Base-by-base conservation (phyloP, 2,113 vertebrate genomes). In the Miniopterus natalensis region DNA sequence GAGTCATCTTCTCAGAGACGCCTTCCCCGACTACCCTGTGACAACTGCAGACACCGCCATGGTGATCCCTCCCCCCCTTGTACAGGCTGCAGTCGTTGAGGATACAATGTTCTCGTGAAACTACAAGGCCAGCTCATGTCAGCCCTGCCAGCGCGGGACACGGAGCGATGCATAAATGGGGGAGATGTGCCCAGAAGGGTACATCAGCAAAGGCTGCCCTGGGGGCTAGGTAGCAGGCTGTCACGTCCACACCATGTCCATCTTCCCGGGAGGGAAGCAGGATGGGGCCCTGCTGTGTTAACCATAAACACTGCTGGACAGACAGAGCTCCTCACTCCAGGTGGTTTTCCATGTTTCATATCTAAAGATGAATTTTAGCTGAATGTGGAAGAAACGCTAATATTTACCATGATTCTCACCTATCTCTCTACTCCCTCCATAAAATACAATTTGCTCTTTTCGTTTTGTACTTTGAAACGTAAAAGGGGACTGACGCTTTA, bases 381-480 rank as follows among this genome's bases (percentile, higher is more conserved):
- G 61, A 88, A 92, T 36, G 40, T 84, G 20, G 84, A 88, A 94
- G 40, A 84, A 78, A 42, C 36, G n/a, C 74, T 63, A 77, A 91
- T 47, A 65, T 57, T 66, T 23, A 63, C 23, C 57, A 27, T 63
- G 31, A 55, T 88, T 77, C 61, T 78, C 53, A 88, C 6, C 61
- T 71, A 8, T 59, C 49, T 25, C 61, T 88, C 13, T 95, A n/a
- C 49, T 87, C 68, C 77, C 27, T 77, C 40, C 11, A 31, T 23
- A 29, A n/a, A 59, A 83, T 92, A 57, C 10, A 88, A 57, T 88
- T 65, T 18, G 10, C 8, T 75, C n/a, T 84, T 84, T 65, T 57
- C 17, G 49, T 70, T 91, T 87, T 78, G 45, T 42, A 65, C 23
- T 78, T 84, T 73, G 71, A 94, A 94, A 79, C 71, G 88, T 73